Percentiles rank a stretch among this genome's conserved stretches.
phyloP scores from a whole-genome alignment of 2,888 invertebrate species.

The Palloptera scutellata region DNA sequence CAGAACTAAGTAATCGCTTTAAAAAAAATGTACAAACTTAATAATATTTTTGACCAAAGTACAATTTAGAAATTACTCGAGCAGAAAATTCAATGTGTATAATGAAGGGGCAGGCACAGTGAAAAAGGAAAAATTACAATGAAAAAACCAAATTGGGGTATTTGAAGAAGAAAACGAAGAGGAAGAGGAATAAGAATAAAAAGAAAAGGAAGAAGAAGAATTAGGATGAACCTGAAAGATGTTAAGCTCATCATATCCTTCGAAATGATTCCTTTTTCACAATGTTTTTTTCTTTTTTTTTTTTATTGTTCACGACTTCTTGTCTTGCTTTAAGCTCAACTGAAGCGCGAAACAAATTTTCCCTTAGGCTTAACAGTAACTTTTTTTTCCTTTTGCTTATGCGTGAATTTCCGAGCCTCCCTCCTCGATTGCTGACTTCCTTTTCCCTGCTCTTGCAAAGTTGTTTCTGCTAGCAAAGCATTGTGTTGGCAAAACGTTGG shows the following conservation, averaged over 20 bases:
- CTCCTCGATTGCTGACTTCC: background rate
- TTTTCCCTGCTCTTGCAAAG: background rate
- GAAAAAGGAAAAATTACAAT: background rate
- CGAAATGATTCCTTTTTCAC: too few species aligned
- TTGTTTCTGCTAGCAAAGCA: background rate
- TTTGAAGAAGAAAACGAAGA: background rate
- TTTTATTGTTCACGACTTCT: background rate
- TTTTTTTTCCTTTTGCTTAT: background rate
- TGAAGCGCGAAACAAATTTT: slow-evolving; percentile 26
- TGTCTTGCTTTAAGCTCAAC: slow-evolving; percentile 25
- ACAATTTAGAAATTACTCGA: slow-evolving; percentile 29
- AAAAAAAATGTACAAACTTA: too few species aligned
- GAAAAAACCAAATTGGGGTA: background rate
- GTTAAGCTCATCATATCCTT: too few species aligned
- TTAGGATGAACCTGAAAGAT: too few species aligned
- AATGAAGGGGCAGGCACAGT: background rate
- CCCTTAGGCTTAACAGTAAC: slow-evolving; percentile 16
- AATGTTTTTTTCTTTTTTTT: background rate
- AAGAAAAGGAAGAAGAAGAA: too few species aligned
- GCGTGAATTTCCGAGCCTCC: background rate
- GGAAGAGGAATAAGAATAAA: background rate
- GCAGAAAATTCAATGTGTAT: slow-evolving; percentile 28
- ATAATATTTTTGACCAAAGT: background rate
- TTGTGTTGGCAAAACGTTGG: background rate
- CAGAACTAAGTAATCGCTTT: too few species aligned